Percentiles rank a stretch among this genome's conserved stretches.
These are phyloP conservation scores for Sinella curviseta DNA, from an alignment of 1,140 invertebrate species.

Conservation along the genomic window DNA sequence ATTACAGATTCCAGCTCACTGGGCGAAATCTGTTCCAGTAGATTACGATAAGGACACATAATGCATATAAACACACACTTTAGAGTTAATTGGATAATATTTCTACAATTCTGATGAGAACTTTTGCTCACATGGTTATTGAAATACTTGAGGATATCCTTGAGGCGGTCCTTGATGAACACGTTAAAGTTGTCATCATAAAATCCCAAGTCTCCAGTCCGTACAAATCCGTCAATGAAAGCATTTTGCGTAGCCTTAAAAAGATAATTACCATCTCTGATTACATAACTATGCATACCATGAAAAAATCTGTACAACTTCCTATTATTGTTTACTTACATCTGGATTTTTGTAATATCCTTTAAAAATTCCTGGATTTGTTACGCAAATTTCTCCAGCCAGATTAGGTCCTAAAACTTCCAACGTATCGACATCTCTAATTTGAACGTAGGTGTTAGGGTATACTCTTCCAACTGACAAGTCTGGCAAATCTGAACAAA, in stretches of 20 bases:
- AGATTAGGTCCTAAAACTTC: conserved; percentile 13
- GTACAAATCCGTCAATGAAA: background rate
- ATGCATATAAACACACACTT: background rate
- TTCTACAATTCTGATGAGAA: background rate
- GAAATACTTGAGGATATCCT: conserved; percentile 50
- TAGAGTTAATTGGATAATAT: background rate
- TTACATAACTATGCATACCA: background rate
- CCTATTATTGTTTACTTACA: background rate
- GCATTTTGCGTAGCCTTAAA: background rate
- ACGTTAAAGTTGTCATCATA: conserved; percentile 49
- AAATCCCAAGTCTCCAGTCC: conserved; percentile 50
- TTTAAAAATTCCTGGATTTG: background rate
- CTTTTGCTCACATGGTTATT: conserved; percentile 24
- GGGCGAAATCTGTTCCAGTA: background rate
- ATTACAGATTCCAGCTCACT: background rate
- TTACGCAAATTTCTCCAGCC: conserved; percentile 28
- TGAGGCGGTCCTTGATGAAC: conserved; percentile 50
- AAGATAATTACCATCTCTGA: background rate
- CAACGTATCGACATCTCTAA: conserved; percentile 29
- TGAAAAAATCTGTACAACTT: background rate
- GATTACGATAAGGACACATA: background rate
- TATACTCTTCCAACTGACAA: conserved; percentile 21
- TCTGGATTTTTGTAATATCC: background rate
- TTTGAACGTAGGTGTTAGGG: conserved; percentile 17
- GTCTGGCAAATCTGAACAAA: conserved; percentile 7